Base-by-base conservation (phyloP, 2,797 vertebrate species). In the Arctocebus calabarensis region DNA sequence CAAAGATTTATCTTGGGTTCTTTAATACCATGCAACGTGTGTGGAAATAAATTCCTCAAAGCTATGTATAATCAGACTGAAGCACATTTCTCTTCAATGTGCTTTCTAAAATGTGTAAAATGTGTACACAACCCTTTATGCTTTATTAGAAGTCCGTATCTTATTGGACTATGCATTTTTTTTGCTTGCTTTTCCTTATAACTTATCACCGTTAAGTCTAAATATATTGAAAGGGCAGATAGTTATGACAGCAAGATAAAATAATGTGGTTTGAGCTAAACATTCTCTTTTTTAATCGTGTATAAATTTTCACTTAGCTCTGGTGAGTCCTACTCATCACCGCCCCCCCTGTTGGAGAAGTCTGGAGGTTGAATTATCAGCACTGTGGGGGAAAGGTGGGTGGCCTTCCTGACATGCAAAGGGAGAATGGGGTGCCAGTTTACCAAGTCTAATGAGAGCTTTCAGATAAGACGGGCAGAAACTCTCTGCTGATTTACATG, bases 1-100 rank as follows among this genome's bases (percentile, higher is more conserved):
- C 88, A 71, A 73, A 87, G 82, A 81, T 93, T 94, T 93, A 45
- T 93, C 92, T 84, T n/a, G 10, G 81, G 37, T 88, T 74, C 77
- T 89, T 89, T 61, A 97, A 94, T 52, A 45, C n/a, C 70, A 79
- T 20, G 40, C 2, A 66, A 71, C 66, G 84, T 83, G 37, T 68
- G 79, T 75, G 71, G 59, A 90, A 90, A 94, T 90, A 88, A 88
- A 77, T 66, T 89, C 85, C 85, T 96, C 40, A 78, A 91, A 93
- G 89, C 84, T 81, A 59, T 74, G 32, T 78, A 90, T 96, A 94
- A 88, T 96, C 95, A 59, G 48, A 94, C 5, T 7, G 95, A 66
- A 83, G 71, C 88, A 91, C 45, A n/a, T 94, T 78, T 93, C 40
- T 66, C 12, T 82, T 90, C 78, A 64, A 57, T 34, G 25, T 74